Evolutionary conservation across 2,888 invertebrate genomes (phyloP).

Genomic region (Hedychridium roseum): DNA sequence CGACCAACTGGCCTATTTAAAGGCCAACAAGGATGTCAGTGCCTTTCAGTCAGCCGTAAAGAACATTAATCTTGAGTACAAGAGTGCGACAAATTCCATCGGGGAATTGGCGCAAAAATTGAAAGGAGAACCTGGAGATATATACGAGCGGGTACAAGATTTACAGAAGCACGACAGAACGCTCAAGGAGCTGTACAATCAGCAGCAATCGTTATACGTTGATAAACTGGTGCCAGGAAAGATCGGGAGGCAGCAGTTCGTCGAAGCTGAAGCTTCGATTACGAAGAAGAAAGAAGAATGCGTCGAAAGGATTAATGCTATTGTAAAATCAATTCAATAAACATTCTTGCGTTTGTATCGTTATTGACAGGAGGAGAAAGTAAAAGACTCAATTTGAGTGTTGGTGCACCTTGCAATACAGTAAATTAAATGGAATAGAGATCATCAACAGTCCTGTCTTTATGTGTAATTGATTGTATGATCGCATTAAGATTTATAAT

Average conservation of each 20-base stretch:
- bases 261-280: constrained; percentile 68
- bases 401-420: constrained; percentile 20
- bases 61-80: constrained; percentile 69
- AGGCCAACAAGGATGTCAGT: constrained; percentile 68
- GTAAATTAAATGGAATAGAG: constrained; percentile 10
- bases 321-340: constrained; percentile 64
- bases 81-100: constrained; percentile 67
- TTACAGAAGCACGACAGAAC: constrained; percentile 69
- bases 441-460: constrained; percentile 20
- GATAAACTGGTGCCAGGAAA: constrained; percentile 72
- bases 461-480: constrained; percentile 18
- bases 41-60: constrained; percentile 66
- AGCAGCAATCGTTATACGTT: constrained; percentile 67
- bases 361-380: constrained; percentile 2
- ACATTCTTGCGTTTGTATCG: not conserved
- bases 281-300: constrained; percentile 69
- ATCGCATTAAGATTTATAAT: constrained; percentile 37
- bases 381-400: constrained; percentile 14
- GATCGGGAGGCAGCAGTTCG: constrained; percentile 68
- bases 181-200: constrained; percentile 63
- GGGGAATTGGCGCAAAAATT: constrained; percentile 67
- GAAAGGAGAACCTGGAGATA: constrained; percentile 69
- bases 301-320: constrained; percentile 65
- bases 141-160: constrained; percentile 70
- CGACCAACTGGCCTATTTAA: constrained; percentile 69